Percentiles rank a stretch among this genome's conserved stretches.
Evolutionary conservation across 2,888 invertebrate species (phyloP).

Genomic region (Stegophylla sp.): DNA sequence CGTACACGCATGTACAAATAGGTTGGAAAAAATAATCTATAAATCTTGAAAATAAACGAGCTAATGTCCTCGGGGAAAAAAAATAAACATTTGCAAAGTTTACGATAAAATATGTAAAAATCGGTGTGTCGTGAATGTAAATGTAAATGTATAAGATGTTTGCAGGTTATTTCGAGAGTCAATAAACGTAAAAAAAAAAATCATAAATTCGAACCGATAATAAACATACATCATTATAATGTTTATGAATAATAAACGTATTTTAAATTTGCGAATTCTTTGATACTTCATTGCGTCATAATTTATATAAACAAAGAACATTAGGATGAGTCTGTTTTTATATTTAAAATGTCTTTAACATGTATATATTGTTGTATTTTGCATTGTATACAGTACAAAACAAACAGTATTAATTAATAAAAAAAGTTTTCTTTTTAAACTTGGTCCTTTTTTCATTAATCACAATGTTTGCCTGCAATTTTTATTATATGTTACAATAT

Average conservation of each 20-base stretch:
- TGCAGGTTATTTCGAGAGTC: conserved; percentile 1
- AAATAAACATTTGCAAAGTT: conserved; percentile 12
- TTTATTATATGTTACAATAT: too few relatives aligned
- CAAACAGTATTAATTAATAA: too few relatives aligned
- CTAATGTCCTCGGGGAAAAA: conserved; percentile 28
- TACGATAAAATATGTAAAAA: conserved; percentile 21
- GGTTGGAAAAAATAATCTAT: conserved; percentile 36
- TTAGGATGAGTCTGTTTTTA: too few relatives aligned
- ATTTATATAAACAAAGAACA: too few relatives aligned
- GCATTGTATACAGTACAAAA: too few relatives aligned
- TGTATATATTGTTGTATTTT: too few relatives aligned
- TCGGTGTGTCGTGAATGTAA: not conserved
- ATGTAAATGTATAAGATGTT: conserved; percentile 7
- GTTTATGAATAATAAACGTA: not conserved
- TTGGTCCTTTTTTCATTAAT: too few relatives aligned
- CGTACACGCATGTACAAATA: not conserved
- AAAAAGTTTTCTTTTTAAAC: too few relatives aligned
- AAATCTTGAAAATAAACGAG: conserved; percentile 41
- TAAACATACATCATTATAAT: not conserved
- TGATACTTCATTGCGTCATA: not conserved
- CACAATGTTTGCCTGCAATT: too few relatives aligned
- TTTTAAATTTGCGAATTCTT: not conserved
- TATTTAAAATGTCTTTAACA: too few relatives aligned
- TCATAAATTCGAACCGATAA: not conserved
- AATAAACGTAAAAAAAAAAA: not conserved